Evolutionary conservation across 2,888 invertebrate species (phyloP), one percentile per base, ranked within the genome.

Genomic region (Chironomus riparius): DNA sequence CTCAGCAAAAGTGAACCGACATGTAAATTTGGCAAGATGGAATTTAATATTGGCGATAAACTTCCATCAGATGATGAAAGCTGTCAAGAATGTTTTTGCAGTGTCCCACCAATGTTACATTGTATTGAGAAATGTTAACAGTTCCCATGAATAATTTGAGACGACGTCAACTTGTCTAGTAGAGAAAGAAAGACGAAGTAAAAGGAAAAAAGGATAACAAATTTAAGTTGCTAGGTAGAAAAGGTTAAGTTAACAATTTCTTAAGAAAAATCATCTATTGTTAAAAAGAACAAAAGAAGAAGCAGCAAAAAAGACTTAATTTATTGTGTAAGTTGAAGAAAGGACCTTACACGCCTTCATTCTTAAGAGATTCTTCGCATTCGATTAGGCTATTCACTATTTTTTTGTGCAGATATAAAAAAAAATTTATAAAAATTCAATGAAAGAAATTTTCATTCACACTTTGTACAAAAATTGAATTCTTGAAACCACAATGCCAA

Each of bases 61-160:
- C 81, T 86, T 4, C 80, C 82, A 0, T 82, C 82, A 0, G 81
- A 81, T 0, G 85, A 86, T 73, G 80, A 81, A 10, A 18, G 56
- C 10, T 86, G 86, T 78, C 82, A 83, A 61, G 82, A 81, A 47
- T 86, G 86, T 78, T 78, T 81, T 3, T 87, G 86, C 77, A 80
- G 81, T 2, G 83, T 85, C 1, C 86, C 86, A 0, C 86, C 86
- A 0, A 84, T 86, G 79, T 85, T 85, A 0, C 81, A 85, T 2
- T 87, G 86, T 78, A 80, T 80, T 47, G 18, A 65, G 21, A 74
- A n/a, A n/a, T 74, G 68, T 21, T 74, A 68, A n/a, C 15, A 68
- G 4, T 61, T 62, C 28, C 3, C n/a, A 56, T 18, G 24, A 70
- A 28, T 62, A 10, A 28, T 73, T 15, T 50, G n/a, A 13, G 22